These are phyloP conservation scores for Campodea augens DNA, from an alignment of 1,140 invertebrate species.

Conservation along the genomic window DNA sequence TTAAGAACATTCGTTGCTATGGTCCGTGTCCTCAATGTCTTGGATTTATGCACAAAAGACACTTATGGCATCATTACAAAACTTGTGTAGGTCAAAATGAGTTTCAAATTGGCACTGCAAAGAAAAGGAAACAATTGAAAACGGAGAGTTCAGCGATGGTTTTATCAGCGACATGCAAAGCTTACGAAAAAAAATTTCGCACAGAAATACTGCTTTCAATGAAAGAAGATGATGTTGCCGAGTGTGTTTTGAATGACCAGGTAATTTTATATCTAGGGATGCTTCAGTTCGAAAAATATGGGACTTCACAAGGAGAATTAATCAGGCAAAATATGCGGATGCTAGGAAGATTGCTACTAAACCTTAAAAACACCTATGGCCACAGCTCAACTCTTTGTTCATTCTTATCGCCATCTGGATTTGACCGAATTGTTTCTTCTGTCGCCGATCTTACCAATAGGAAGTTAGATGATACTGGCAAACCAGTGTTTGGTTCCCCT, in stretches of 20 bases:
- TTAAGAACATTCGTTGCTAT: background rate
- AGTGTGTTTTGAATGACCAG: background rate
- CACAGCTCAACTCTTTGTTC: background rate
- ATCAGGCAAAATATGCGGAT: background rate
- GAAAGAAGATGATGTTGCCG: background rate
- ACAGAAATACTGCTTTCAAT: background rate
- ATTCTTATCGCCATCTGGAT: background rate
- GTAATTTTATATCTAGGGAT: background rate
- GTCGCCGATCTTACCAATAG: background rate
- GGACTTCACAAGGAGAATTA: background rate
- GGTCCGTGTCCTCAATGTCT: background rate
- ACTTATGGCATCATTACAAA: background rate
- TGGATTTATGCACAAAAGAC: background rate
- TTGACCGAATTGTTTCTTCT: background rate
- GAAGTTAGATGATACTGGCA: background rate
- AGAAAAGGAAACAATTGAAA: background rate
- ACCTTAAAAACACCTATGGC: background rate
- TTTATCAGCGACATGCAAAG: background rate
- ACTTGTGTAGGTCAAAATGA: background rate
- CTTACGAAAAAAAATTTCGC: background rate
- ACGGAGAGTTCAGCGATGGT: background rate
- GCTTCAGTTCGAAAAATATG: background rate
- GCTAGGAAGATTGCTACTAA: background rate
- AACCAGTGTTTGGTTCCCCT: no score
- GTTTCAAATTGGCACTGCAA: background rate